phyloP scores from a whole-genome alignment of 2,113 vertebrate species.

The Chaetorhynchus papuensis region DNA sequence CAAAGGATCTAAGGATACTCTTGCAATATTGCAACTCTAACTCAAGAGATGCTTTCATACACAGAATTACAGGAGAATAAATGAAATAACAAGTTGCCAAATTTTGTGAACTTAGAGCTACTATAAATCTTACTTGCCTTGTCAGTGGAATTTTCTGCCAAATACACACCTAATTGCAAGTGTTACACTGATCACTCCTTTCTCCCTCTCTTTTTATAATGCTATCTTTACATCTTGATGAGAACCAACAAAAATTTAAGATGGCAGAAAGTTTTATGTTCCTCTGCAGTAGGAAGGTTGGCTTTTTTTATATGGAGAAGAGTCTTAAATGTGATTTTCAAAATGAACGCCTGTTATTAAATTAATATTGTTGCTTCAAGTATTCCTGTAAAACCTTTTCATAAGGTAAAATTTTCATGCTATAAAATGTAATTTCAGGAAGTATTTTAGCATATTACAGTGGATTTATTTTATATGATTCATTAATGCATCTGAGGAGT shows the following conservation, averaged over 20 bases:
- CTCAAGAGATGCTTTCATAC: background rate
- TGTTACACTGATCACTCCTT: background rate
- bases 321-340: background rate
- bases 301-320: background rate
- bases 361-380: background rate
- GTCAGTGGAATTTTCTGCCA: background rate
- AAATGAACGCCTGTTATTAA: background rate
- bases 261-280: background rate
- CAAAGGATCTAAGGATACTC: background rate
- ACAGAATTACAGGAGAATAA: background rate
- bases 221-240: background rate
- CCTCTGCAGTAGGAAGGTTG: background rate
- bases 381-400: background rate
- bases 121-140: background rate
- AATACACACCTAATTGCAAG: background rate
- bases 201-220: background rate
- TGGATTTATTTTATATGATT: background rate
- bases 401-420: background rate
- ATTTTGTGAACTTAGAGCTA: background rate
- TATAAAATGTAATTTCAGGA: background rate
- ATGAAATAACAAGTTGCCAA: background rate
- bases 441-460: background rate
- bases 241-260: background rate
- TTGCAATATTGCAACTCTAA: background rate
- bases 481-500: background rate